Base-by-base conservation (phyloP, 2,888 invertebrate species). In the Masnerella sp. region DNA sequence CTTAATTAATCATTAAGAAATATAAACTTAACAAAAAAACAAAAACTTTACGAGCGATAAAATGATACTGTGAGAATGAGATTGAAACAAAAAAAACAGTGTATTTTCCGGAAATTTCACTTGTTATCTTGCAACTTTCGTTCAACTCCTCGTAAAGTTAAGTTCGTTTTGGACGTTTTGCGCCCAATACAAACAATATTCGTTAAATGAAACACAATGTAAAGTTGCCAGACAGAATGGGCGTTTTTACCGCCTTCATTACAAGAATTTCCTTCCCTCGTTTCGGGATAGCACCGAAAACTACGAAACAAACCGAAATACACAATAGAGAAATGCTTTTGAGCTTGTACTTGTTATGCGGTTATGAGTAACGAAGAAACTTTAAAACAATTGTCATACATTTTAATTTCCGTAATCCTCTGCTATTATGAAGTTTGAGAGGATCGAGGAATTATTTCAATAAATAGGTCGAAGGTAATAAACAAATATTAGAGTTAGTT, bases 321-420 rank as follows among this genome's bases (percentile, higher is more conserved):
- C 20, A 3, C 20, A 40, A 20, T 20, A 11, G 20, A 20, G 40
- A 40, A 40, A 40, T 40, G 40, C 40, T 40, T 18, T 40, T 20
- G 7, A 25, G 7, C 25, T 25, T 25, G 25, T 7, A 7, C 7
- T 5, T 25, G 7, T 25, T 25, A 25, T 8, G 9, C 38, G 2
- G 17, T 38, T 38, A 38, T 38, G 17, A 17, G 15, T 38, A 38
- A 14, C 15, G 17, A 38, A 38, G 15, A 38, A 38, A 40, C 18
- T 40, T 40, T 40, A 9, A 20, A n/a, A 12, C n/a, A n/a, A n/a
- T n/a, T n/a, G n/a, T n/a, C n/a, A n/a, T n/a, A n/a, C n/a, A n/a
- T n/a, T n/a, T n/a, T n/a, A n/a, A n/a, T n/a, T n/a, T n/a, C n/a
- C n/a, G n/a, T n/a, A n/a, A n/a, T n/a, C n/a, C n/a, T n/a, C n/a